Base-by-base conservation (phyloP, 2,797 vertebrate genomes). In the Halcyon leucocephala region DNA sequence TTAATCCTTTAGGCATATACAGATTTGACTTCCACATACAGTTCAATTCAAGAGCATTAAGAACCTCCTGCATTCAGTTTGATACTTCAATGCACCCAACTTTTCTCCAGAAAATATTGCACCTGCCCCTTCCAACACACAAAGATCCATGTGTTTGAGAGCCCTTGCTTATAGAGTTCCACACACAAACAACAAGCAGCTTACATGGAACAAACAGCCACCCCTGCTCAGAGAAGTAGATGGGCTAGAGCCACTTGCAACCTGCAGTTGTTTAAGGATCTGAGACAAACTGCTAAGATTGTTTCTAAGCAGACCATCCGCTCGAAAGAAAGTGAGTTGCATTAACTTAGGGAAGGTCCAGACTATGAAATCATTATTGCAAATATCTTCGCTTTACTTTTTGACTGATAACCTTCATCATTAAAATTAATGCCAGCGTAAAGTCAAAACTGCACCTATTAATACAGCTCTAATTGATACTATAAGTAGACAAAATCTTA, bases 381-480 rank as follows among this genome's bases (percentile, higher is more conserved):
- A 97, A 96, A 89, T 66, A 93, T 61, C 71, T 85, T 84, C 79
- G 51, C 42, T 73, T 83, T 96, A 90, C 70, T 95, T 96, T 97
- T 97, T 97, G 95, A 98, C 97, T 97, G 97, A 98, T 97, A 97
- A 92, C 82, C 81, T 91, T 97, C 55, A 86, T 97, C 97, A 96
- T 97, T 97, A 98, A 98, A 98, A 97, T 97, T 97, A 97, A 98
- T 97, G 95, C 41, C 89, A 89, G 69, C 0, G 1, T 72, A 86
- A 95, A 96, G 82, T 96, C 97, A 93, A 97, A 97, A 97, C 41
- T 87, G 66, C 66, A 69, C 65, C 94, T 97, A 95, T 97, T 98
- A 97, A 97, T 94, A 97, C 95, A 96, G 92, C 93, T 94, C 93
- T 97, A 95, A 97, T 95, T 97, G 95, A 95, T 96, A 96, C 71